phyloP scores from a whole-genome alignment of 2,113 vertebrate genomes.

The Hippoglossus stenolepis region DNA sequence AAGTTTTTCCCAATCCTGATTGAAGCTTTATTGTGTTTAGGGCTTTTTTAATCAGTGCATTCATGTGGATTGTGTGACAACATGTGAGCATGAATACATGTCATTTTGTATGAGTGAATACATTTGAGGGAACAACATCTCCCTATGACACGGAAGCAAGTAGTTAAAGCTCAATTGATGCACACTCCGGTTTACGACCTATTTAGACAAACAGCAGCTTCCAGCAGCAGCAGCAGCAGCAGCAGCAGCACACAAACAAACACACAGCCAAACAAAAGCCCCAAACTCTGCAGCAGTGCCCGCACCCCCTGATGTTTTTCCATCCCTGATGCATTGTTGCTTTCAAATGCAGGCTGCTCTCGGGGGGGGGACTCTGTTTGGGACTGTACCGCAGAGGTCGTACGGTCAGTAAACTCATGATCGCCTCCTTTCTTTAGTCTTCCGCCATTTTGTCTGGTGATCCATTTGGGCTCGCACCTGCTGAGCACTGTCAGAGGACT shows the following conservation, averaged over 20 bases:
- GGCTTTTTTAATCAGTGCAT: no score
- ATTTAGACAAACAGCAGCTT: neutral
- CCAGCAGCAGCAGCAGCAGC: neutral
- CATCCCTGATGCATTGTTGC: conserved; percentile 56
- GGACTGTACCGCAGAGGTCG: conserved; percentile 27
- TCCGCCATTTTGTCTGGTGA: conserved; percentile 44
- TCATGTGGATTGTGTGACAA: no score
- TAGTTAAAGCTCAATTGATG: neutral
- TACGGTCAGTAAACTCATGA: conserved; percentile 15
- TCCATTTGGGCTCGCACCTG: conserved; percentile 35
- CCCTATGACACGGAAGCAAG: conserved; percentile 8
- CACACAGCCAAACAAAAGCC: conserved; percentile 6
- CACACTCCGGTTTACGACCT: neutral
- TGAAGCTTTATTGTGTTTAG: no score
- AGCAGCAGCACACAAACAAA: conserved; percentile 4
- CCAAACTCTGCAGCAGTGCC: conserved; percentile 8
- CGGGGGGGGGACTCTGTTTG: conserved; percentile 22
- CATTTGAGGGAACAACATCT: neutral
- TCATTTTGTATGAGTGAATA: neutral
- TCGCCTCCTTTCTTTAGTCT: conserved; percentile 37
- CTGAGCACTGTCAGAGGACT: conserved; percentile 22
- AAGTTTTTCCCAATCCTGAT: no score
- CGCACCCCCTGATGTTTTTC: conserved; percentile 57
- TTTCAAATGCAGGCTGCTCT: conserved; percentile 33
- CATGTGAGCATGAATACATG: no score